A percentile compares a stretch with the other conserved stretches of the same genome.
phyloP scores from a whole-genome alignment of 2,797 vertebrate species.

The Lepus townsendii region DNA sequence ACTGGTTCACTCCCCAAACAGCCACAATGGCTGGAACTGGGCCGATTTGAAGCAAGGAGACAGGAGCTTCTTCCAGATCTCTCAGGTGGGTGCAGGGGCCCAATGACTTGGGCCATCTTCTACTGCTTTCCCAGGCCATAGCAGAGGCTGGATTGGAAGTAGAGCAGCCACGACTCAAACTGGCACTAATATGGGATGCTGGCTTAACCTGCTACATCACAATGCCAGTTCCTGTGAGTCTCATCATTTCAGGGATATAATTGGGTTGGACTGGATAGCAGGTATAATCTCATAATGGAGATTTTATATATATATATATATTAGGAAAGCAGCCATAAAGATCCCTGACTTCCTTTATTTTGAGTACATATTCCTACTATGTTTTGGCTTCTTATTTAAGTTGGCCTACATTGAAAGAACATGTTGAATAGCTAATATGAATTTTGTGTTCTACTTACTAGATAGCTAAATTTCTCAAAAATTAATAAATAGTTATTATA shows the following conservation, averaged over 20 bases:
- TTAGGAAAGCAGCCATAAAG: constrained; percentile 25
- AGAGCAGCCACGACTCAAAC: too few relatives aligned
- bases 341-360: constrained; percentile 26
- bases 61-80: too few relatives aligned
- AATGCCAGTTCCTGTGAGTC: too few relatives aligned
- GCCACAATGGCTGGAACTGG: too few relatives aligned
- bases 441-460: constrained; percentile 49
- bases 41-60: too few relatives aligned
- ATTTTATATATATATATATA: constrained; percentile 14
- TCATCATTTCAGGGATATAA: neutral
- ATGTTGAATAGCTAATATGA: neutral
- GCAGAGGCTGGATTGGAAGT: too few relatives aligned
- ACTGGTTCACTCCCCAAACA: too few relatives aligned
- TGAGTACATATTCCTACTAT: neutral
- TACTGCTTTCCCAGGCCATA: too few relatives aligned
- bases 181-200: too few relatives aligned
- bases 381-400: constrained; percentile 26
- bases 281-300: neutral
- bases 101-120: too few relatives aligned
- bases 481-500: constrained; percentile 25
- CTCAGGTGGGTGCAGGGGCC: too few relatives aligned
- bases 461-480: constrained; percentile 35
- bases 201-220: too few relatives aligned
- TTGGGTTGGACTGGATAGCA: neutral
- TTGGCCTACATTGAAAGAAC: constrained; percentile 51